Evolutionary conservation across 2,888 invertebrate species (phyloP).

Genomic region (Nomada ferruginata): DNA sequence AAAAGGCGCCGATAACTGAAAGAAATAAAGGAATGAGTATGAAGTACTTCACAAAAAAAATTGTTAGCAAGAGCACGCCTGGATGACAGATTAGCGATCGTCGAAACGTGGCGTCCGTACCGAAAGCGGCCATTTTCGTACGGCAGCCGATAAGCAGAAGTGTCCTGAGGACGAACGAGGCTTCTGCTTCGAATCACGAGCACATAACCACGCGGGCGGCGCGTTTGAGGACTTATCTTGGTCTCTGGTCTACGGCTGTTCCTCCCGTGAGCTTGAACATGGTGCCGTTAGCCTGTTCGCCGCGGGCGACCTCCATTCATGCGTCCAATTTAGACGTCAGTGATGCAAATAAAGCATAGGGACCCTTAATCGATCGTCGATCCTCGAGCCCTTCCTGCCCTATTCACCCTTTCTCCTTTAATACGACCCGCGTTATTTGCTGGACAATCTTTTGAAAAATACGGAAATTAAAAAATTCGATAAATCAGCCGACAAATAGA

Average conservation of each 20-base stretch:
- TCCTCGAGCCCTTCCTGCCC: conserved; percentile 9
- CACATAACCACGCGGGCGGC: conserved; percentile 75
- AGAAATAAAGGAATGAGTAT: background rate
- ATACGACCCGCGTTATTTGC: background rate
- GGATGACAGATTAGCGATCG: conserved; percentile 45
- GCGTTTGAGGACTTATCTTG: conserved; percentile 79
- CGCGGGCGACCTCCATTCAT: conserved; percentile 72
- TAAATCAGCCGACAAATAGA: background rate
- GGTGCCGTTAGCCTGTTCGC: conserved; percentile 68
- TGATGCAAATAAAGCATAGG: conserved; percentile 71
- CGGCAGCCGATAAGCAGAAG: conserved; percentile 59
- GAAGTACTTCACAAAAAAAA: background rate
- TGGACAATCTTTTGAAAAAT: too few relatives aligned
- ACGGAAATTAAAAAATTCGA: background rate
- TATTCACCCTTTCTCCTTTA: background rate
- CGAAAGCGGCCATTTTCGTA: conserved; percentile 38
- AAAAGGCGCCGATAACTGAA: too few relatives aligned
- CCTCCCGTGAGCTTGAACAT: conserved; percentile 48
- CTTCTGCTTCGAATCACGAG: conserved; percentile 78
- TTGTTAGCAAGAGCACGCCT: background rate
- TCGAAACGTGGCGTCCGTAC: conserved; percentile 5
- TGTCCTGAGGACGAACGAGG: conserved; percentile 65
- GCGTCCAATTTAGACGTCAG: conserved; percentile 77
- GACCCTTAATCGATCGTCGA: conserved; percentile 62
- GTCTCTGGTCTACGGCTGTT: conserved; percentile 66